These are phyloP conservation scores for Aleiodes leptofemur DNA, from an alignment of 2,888 invertebrate species.

Conservation along the genomic window DNA sequence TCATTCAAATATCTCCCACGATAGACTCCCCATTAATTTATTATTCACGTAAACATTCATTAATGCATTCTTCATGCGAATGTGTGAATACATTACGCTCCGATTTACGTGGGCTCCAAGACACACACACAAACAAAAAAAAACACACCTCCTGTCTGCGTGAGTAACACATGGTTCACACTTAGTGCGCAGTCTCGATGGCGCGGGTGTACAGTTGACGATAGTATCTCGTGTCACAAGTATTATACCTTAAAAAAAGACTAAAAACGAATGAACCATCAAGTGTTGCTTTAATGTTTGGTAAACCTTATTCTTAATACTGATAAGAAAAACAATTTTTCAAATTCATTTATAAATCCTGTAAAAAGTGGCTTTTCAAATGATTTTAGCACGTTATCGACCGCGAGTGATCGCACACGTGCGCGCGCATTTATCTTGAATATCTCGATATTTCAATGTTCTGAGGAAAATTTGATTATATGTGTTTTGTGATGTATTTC, in stretches of 20 bases:
- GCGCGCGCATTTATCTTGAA: background rate
- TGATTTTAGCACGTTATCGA: background rate
- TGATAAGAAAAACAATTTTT: background rate
- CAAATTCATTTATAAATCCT: background rate
- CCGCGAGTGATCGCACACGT: conserved; percentile 2
- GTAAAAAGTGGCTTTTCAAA: background rate
- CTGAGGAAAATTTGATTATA: background rate
- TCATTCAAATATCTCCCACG: too few relatives aligned
- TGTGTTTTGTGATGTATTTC: too few relatives aligned
- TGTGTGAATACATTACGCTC: background rate
- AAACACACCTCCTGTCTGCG: too few relatives aligned
- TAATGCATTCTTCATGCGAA: background rate
- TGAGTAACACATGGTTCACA: conserved; percentile 8
- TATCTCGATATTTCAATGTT: background rate
- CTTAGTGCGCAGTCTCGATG: conserved; percentile 11
- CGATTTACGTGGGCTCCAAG: background rate
- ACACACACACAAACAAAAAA: background rate
- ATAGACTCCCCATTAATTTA: background rate
- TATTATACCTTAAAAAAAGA: background rate
- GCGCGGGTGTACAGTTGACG: conserved; percentile 13
- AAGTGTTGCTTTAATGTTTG: background rate
- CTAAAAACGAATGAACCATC: background rate
- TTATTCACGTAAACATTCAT: background rate
- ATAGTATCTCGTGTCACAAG: background rate
- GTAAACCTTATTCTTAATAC: background rate